These are phyloP conservation scores for Bungarus multicinctus DNA, from an alignment of 2,113 vertebrate species.

Conservation along the genomic window DNA sequence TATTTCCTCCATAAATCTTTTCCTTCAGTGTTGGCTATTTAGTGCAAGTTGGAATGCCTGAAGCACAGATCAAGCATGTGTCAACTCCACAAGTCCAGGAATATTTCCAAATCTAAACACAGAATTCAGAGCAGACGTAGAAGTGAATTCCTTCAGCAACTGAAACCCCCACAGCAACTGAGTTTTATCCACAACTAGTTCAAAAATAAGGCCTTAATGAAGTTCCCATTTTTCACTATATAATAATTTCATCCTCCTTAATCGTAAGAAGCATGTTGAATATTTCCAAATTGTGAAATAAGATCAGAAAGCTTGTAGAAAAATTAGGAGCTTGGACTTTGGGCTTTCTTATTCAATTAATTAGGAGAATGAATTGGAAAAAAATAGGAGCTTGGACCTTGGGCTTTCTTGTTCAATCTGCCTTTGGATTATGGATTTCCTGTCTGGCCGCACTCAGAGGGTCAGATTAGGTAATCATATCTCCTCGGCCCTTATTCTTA, in stretches of 20 bases:
- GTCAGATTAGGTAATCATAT: no score
- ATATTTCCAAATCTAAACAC: constrained; percentile 13
- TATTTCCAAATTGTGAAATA: constrained; percentile 56
- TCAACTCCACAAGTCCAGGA: neutral
- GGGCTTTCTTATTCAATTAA: no score
- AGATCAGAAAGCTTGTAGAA: constrained; percentile 37
- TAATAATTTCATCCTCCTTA: constrained; percentile 22
- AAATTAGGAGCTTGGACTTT: constrained; percentile 31
- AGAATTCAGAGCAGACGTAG: neutral
- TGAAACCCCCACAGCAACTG: neutral
- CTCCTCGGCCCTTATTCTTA: no score
- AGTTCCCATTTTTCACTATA: neutral
- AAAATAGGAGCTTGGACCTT: no score
- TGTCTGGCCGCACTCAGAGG: no score
- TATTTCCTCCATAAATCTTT: neutral
- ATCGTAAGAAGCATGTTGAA: constrained; percentile 40
- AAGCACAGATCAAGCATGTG: neutral
- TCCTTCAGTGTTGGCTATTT: neutral
- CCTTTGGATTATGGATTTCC: no score
- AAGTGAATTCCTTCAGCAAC: neutral
- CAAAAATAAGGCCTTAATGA: neutral
- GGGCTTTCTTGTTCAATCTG: no score
- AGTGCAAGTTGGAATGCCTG: neutral
- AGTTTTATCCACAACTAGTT: neutral
- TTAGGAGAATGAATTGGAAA: no score